These are phyloP conservation scores for Patagioenas fasciata DNA, from an alignment of 2,113 vertebrate genomes.

Conservation along the genomic window DNA sequence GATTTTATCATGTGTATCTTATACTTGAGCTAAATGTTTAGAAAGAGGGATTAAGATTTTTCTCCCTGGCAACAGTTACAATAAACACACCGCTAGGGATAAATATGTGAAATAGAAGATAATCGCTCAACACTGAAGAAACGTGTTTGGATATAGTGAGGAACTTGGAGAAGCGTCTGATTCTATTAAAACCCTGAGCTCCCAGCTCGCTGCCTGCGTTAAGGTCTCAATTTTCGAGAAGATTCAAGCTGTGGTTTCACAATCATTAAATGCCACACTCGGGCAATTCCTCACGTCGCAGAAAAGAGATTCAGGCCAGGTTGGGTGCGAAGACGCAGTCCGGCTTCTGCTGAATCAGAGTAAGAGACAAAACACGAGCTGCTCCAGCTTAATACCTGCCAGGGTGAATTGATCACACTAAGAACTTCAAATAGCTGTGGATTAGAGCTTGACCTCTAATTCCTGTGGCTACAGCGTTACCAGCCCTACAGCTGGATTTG, in stretches of 20 bases:
- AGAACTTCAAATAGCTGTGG: neutral
- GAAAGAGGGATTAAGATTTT: neutral
- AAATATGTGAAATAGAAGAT: neutral
- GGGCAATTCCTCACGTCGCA: neutral
- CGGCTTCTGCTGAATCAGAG: neutral
- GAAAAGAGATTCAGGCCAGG: neutral
- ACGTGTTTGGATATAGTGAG: neutral
- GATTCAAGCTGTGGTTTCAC: slow-evolving; percentile 5
- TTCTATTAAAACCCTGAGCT: neutral
- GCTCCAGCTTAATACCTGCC: neutral
- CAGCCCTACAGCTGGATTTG: neutral
- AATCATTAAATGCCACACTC: neutral
- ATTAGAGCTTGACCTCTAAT: neutral
- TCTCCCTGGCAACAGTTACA: neutral
- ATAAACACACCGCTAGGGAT: neutral
- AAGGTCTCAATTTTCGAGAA: neutral
- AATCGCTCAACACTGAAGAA: neutral
- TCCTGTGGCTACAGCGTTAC: neutral
- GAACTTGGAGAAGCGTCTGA: neutral
- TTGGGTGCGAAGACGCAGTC: neutral
- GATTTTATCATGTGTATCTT: neutral
- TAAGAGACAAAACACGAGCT: neutral
- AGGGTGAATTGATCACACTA: neutral
- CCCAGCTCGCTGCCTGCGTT: neutral
- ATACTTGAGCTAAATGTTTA: neutral